Percentiles rank a stretch among this genome's conserved stretches.
phyloP scores from a whole-genome alignment of 2,888 invertebrate species.

The Biston betularia region DNA sequence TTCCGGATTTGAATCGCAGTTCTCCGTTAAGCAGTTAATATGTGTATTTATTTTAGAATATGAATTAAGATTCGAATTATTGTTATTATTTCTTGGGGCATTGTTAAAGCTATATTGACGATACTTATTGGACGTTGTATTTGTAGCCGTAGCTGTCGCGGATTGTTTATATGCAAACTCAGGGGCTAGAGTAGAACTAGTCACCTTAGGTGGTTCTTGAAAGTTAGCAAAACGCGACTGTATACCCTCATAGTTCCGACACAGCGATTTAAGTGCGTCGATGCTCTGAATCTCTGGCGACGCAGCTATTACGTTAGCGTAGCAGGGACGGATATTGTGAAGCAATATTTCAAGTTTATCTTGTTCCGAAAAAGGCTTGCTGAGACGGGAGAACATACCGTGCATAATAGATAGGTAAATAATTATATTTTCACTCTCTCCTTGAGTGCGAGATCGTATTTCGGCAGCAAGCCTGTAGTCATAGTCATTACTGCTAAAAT shows the following conservation, averaged over 20 bases:
- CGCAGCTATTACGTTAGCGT: conserved; percentile 32
- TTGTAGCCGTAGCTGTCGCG: neutral
- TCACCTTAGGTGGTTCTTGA: conserved; percentile 37
- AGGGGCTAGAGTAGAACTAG: conserved; percentile 29
- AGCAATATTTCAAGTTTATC: conserved; percentile 45
- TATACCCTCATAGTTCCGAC: conserved; percentile 40
- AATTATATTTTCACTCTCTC: conserved; percentile 41
- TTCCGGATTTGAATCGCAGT: neutral
- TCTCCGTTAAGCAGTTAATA: neutral
- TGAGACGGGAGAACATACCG: conserved; percentile 42
- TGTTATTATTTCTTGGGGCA: neutral
- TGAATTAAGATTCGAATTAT: neutral
- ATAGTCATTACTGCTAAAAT: conserved; percentile 39
- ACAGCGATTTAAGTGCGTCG: conserved; percentile 18
- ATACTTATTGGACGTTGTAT: neutral
- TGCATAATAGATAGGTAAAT: conserved; percentile 46
- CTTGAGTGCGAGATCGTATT: conserved; percentile 43
- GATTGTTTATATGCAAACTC: conserved; percentile 33
- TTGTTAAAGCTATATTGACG: neutral
- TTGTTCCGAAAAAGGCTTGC: conserved; percentile 32
- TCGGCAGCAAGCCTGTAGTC: conserved; percentile 37
- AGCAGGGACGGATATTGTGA: conserved; percentile 45
- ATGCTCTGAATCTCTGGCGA: conserved; percentile 12
- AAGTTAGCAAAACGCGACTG: conserved; percentile 28
- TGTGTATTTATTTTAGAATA: neutral